phyloP scores from a whole-genome alignment of 2,888 invertebrate genomes.

The Ophraella communa region DNA sequence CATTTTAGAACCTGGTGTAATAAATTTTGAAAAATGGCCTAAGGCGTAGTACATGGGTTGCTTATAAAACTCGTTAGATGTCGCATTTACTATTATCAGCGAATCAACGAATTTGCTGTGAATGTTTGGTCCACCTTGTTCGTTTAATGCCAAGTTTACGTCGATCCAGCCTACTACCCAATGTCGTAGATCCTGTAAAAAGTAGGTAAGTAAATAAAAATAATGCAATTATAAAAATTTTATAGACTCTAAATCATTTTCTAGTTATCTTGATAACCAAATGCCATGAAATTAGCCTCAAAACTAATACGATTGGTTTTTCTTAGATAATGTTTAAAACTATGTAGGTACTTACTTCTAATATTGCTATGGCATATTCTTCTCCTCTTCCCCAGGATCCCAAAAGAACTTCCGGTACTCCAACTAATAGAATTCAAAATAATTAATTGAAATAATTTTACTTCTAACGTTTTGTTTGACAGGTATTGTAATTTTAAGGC shows the following conservation, averaged over 20 bases:
- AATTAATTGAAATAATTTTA: neutral
- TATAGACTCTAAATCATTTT: no score
- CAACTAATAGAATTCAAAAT: neutral
- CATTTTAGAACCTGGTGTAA: slow-evolving; percentile 66
- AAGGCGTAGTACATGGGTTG: slow-evolving; percentile 88
- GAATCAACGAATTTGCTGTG: slow-evolving; percentile 80
- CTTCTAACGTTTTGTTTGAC: no score
- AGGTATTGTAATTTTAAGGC: no score
- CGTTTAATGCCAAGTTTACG: slow-evolving; percentile 85
- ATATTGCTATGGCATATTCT: slow-evolving; percentile 63
- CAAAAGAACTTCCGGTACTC: slow-evolving; percentile 57
- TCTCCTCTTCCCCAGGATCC: slow-evolving; percentile 70
- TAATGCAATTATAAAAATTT: no score
- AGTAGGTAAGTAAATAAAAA: neutral
- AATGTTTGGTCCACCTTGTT: slow-evolving; percentile 82
- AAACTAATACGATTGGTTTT: no score
- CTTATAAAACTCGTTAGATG: slow-evolving; percentile 78
- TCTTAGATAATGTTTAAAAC: no score
- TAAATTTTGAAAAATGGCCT: slow-evolving; percentile 76
- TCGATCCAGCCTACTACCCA: slow-evolving; percentile 87
- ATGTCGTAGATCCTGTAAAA: slow-evolving; percentile 71
- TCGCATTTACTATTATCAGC: slow-evolving; percentile 72
- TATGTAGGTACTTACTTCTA: slow-evolving; percentile 67
- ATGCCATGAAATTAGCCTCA: no score
- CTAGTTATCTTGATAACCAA: no score